phyloP scores from a whole-genome alignment of 2,113 vertebrate genomes.

The Cynoglossus semilaevis region DNA sequence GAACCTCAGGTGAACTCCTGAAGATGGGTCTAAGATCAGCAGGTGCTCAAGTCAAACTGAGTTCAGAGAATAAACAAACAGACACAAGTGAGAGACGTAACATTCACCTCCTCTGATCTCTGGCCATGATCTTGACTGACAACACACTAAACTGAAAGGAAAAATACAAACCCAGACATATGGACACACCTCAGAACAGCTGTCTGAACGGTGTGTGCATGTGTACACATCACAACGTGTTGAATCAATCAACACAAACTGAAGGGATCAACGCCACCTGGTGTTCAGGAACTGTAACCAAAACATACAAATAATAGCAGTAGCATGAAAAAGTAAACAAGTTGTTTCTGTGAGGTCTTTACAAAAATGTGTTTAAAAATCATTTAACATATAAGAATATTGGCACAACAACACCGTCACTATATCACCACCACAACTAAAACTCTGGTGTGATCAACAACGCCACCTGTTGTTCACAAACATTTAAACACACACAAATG shows the following conservation, averaged over 20 bases:
- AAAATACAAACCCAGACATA: background rate
- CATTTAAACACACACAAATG: background rate
- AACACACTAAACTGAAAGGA: background rate
- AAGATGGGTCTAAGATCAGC: slow-evolving; percentile 15
- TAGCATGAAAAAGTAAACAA: too few species aligned
- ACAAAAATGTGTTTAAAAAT: too few species aligned
- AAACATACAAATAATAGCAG: too few species aligned
- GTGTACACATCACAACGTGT: too few species aligned
- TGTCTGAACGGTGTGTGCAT: background rate
- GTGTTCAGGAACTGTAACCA: too few species aligned
- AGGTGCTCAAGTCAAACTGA: slow-evolving; percentile 54
- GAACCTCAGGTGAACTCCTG: slow-evolving; percentile 36
- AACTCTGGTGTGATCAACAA: background rate
- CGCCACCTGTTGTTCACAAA: background rate
- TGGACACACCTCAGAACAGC: slow-evolving; percentile 1
- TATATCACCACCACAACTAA: too few species aligned
- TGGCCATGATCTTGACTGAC: background rate
- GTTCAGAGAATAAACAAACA: slow-evolving; percentile 45
- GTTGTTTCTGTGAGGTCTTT: too few species aligned
- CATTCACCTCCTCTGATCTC: background rate
- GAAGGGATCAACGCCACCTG: too few species aligned
- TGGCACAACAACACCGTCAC: too few species aligned
- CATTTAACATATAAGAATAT: too few species aligned
- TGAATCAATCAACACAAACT: too few species aligned
- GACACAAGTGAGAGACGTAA: background rate